Evolutionary conservation across 2,113 vertebrate species (phyloP).

Genomic region (Poecilia latipinna): DNA sequence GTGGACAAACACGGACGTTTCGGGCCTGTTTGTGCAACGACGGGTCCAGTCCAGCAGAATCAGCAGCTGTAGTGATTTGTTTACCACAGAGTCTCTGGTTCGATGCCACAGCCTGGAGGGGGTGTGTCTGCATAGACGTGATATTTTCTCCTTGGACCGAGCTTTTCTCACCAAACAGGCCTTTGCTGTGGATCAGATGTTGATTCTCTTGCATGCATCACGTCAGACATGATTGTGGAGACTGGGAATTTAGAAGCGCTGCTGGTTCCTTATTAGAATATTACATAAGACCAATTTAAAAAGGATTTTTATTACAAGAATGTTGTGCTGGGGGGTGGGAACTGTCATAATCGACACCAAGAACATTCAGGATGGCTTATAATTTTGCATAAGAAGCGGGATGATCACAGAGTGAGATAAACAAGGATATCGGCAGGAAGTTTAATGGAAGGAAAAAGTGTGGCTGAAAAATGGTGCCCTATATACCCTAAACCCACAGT

Average conservation of each 20-base stretch:
- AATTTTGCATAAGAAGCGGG: not conserved
- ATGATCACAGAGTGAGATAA: not conserved
- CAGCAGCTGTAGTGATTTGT: conserved; percentile 42
- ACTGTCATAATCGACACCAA: not conserved
- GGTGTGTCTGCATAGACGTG: conserved; percentile 67
- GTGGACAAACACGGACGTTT: conserved; percentile 12
- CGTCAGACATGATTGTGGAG: not conserved
- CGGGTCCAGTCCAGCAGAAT: conserved; percentile 23
- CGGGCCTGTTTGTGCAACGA: conserved; percentile 34
- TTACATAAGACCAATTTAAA: not conserved
- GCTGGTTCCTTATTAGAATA: not conserved
- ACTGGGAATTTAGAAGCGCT: not conserved
- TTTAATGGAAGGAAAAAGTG: not conserved
- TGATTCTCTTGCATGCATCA: conserved; percentile 14
- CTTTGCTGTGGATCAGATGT: conserved; percentile 23
- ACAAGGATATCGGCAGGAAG: not conserved
- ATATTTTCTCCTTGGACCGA: conserved; percentile 35
- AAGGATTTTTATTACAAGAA: not conserved
- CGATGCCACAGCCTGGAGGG: conserved; percentile 63
- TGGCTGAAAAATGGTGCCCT: no score
- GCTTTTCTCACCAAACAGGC: conserved; percentile 42
- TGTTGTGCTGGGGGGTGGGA: not conserved
- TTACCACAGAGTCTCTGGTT: conserved; percentile 55
- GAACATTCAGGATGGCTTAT: not conserved
- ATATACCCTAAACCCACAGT: no score